Evolutionary conservation across 2,797 vertebrate genomes (phyloP), one percentile per base, ranked within the genome.

Genomic region (Sebastes oblongus): DNA sequence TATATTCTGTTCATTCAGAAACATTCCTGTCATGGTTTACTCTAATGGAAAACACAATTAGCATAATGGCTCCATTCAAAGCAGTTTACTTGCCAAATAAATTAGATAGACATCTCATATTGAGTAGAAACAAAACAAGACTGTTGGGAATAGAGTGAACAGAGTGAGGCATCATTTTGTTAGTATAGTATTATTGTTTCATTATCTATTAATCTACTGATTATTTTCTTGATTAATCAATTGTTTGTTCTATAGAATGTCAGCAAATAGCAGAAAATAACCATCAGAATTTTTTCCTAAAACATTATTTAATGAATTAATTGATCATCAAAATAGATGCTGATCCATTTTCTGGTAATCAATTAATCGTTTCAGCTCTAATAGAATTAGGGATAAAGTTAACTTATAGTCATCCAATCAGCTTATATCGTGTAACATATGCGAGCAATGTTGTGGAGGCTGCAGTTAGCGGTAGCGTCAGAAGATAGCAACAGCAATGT

Each of bases 21-120:
- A 29, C 13, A 55, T 29, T 61, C 42, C 65, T 8, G 6, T 34
- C 60, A 6, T 13, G 29, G 13, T 36, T 77, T 27, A 39, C 13
- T 18, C 69, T 66, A 69, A 78, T 83, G 42, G 52, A 60, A 64
- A 88, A 77, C 25, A 29, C 20, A 75, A 78, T 82, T 64, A 76
- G 24, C 46, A 42, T 60, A 65, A 86, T 58, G 54, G 55, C 29
- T 66, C 60, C 30, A 75, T 62, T 77, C 24, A 62, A 75, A 80
- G 36, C 30, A 7, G 22, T 52, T 81, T 27, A 54, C 16, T 36
- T 74, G 64, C 11, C 65, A 82, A 62, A 77, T 30, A 30, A 76
- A 30, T 76, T 39, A 66, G n/a, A 77, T 62, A 52, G 32, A 30
- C 39, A 54, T 64, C 52, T 70, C 50, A 50, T 24, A 62, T 6